phyloP scores from a whole-genome alignment of 2,113 vertebrate species.

The Tachysurus vachellii region DNA sequence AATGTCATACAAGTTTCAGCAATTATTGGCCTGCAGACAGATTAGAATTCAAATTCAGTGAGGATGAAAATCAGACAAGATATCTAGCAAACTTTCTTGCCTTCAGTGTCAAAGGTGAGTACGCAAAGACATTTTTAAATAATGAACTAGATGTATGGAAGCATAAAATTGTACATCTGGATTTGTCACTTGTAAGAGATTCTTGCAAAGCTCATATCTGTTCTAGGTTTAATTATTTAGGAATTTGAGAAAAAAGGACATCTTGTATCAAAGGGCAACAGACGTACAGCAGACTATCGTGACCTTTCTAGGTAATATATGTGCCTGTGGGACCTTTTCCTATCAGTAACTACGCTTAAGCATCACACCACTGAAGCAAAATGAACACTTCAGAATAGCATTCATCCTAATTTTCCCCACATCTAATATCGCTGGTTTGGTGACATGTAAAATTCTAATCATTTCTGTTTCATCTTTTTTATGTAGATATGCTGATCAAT shows the following conservation, averaged over 20 bases:
- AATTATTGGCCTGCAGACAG: conserved; percentile 30
- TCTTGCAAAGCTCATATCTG: not conserved
- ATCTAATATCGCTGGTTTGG: not conserved
- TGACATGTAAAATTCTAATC: not conserved
- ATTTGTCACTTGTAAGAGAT: not conserved
- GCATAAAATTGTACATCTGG: not conserved
- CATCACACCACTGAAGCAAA: not conserved
- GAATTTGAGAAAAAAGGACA: not conserved
- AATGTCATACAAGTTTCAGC: conserved; percentile 44
- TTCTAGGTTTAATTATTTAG: not conserved
- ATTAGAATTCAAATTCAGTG: not conserved
- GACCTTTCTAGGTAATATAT: conserved; percentile 31
- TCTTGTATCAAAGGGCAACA: conserved; percentile 22
- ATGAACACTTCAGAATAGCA: not conserved
- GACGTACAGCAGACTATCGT: not conserved
- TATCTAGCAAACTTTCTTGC: not conserved
- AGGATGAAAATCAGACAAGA: not conserved
- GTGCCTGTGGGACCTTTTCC: conserved; percentile 26
- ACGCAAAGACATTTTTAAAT: not conserved
- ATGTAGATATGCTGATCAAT: not conserved
- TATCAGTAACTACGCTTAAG: conserved; percentile 22
- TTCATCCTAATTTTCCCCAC: not conserved
- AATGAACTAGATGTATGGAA: not conserved
- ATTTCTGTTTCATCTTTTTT: not conserved
- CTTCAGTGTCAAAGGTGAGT: not conserved